Evolutionary conservation across 1,140 invertebrate species (phyloP), one percentile per base, ranked within the genome.

Genomic region (Dreissena polymorpha): DNA sequence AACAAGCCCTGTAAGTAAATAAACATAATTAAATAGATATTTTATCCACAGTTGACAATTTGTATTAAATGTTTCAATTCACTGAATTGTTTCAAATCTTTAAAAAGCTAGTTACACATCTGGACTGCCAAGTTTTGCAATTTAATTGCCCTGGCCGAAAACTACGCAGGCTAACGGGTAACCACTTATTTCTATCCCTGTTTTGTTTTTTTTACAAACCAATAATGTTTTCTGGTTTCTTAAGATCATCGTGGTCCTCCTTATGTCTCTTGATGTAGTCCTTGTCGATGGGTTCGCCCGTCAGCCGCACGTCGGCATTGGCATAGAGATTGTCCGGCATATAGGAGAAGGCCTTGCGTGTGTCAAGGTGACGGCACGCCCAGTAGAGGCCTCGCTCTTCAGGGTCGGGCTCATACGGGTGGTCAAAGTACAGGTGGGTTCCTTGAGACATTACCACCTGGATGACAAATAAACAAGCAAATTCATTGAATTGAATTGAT

Each of bases 401-500:
- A 2, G 92, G 92, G 73, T 92, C 90, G 0, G 91, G 90, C 74
- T 92, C 92, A 60, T 92, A 88, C 10, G 92, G 91, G 64, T 92
- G 92, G 82, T 92, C 92, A 82, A 92, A 91, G 80, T 92, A 92
- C 21, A 91, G 83, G 75, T 92, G 90, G 10, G 91, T 92, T 5
- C 89, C 91, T 64, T 91, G 91, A n/a, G 90, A 80, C 79, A 92
- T 88, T 12, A 92, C 87, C 23, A 92, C 91, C 91, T 92, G 83
- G 16, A 81, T 78, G 25, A 71, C 2, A 78, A 13, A 39, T 39
- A 39, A 2, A 39, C 39, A 39, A 39, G 39, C 8, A n/a, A n/a
- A n/a, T n/a, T n/a, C n/a, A n/a, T n/a, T n/a, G n/a, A n/a, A n/a
- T n/a, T n/a, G n/a, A n/a, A n/a, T n/a, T n/a, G n/a, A n/a, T n/a